Evolutionary conservation across 2,888 invertebrate species (phyloP), one percentile per base, ranked within the genome.

Genomic region (Serrognathus titanus): DNA sequence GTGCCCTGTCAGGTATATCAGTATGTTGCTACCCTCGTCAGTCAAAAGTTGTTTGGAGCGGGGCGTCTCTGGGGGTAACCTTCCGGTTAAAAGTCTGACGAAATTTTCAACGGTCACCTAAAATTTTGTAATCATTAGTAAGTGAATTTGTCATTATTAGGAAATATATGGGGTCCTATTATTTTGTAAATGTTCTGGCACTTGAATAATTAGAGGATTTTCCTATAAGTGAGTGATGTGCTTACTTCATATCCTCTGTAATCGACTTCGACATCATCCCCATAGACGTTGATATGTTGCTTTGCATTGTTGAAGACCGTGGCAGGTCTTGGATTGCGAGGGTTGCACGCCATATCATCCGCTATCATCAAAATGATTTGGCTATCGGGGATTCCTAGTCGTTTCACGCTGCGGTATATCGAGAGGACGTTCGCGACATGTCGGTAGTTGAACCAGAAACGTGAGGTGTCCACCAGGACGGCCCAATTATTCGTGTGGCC

Each of bases 361-460:
- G 99, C 98, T 63, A 99, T 89, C 99, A 99, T 99, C 53, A 99
- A 78, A 63, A 99, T 98, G 54, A 99, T 99, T 77, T 98, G 98
- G 55, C 92, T 92, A 76, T 99, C 98, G 0, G 98, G 98, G 67
- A 99, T 98, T n/a, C 99, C 99, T 3, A 99, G 82, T 11, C 98
- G 83, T 78, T 99, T 99, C 0, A 99, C 97, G 74, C 97, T 97
- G 9, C 97, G 86, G 75, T 99, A 99, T 61, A 99, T 94, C 0
- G 98, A 99, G 12, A 99, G 78, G 0, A 98, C 98, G 77, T 99
- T 99, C 3, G 99, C 97, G 35, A 98, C 97, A 85, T 99, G 99
- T 5, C 99, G 86, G 77, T 99, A 99, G 77, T 99, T 99, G 75
- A 99, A 99, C 99, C 99, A 99, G 78, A 99, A 99, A 55, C 98